phyloP scores from a whole-genome alignment of 2,113 vertebrate genomes.

The Prionailurus viverrinus region DNA sequence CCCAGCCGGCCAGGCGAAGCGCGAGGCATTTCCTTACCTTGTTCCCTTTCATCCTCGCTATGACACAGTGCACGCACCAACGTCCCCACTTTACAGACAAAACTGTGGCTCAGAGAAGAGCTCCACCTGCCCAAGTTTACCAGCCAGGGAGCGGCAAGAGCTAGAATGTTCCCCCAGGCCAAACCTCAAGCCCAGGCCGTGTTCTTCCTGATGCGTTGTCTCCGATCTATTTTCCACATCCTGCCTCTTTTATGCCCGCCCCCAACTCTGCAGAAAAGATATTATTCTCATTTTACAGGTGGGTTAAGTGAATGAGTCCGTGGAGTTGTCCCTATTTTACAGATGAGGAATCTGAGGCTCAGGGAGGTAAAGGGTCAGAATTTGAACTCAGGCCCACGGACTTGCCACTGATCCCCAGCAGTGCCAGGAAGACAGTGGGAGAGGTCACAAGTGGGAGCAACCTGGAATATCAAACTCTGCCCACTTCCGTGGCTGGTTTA shows the following conservation, averaged over 20 bases:
- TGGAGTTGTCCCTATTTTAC: background rate
- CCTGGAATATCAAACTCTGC: background rate
- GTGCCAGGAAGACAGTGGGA: background rate
- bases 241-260: background rate
- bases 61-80: background rate
- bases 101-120: background rate
- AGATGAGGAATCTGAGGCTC: background rate
- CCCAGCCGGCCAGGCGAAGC: background rate
- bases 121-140: background rate
- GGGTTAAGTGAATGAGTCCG: background rate
- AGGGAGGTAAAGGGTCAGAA: background rate
- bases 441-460: background rate
- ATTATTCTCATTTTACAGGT: background rate
- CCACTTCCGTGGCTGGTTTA: background rate
- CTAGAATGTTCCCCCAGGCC: background rate
- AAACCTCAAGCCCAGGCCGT: background rate
- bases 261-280: background rate
- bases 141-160: background rate
- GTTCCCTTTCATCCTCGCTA: background rate
- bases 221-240: background rate
- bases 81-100: background rate
- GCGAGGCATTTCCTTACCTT: background rate
- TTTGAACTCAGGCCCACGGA: background rate
- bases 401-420: background rate
- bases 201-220: background rate